Base-by-base conservation (phyloP, 2,113 vertebrate species). In the Scophthalmus maximus region DNA sequence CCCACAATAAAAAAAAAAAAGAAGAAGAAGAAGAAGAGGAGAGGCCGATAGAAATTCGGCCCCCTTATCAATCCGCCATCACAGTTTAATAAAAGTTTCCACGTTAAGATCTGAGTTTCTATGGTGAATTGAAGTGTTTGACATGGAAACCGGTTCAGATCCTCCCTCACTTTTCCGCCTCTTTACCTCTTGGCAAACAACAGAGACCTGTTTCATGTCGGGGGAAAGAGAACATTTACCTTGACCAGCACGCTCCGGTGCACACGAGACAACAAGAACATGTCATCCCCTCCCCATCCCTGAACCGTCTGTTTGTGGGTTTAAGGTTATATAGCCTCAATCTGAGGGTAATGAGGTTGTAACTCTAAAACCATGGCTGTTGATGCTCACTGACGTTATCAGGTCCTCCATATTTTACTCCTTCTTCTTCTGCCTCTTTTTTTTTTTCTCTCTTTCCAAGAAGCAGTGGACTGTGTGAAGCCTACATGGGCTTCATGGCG, bases 1-100 rank as follows among this genome's bases (percentile, higher is more conserved):
- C 92, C 91, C 91, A 93, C 92, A 93, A 93, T 94, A 93, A 93
- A 94, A 93, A 85, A 17, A 87, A n/a, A n/a, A n/a, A n/a, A n/a
- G n/a, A n/a, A n/a, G n/a, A n/a, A n/a, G n/a, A n/a, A n/a, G n/a
- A n/a, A n/a, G n/a, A n/a, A n/a, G n/a, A n/a, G n/a, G n/a, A n/a
- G n/a, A 89, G 89, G 85, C 85, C 81, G 90, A 90, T 89, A 90
- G 89, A 88, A 93, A 88, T 91, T 91, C 87, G 82, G 87, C 87
- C 90, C n/a, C 30, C 93, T 96, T 96, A 96, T 96, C 95, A 93
- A 94, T 91, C 91, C 93, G 64, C 88, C 92, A 96, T 97, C 96
- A 92, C 94, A 92, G 94, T 95, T 96, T 96, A 95, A 95, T 96
- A 96, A 95, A n/a, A 95, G 91, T 94, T 94, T 92, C 92, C 89